These are phyloP conservation scores for Chroicocephalus ridibundus DNA, from an alignment of 2,113 vertebrate genomes.

Conservation along the genomic window DNA sequence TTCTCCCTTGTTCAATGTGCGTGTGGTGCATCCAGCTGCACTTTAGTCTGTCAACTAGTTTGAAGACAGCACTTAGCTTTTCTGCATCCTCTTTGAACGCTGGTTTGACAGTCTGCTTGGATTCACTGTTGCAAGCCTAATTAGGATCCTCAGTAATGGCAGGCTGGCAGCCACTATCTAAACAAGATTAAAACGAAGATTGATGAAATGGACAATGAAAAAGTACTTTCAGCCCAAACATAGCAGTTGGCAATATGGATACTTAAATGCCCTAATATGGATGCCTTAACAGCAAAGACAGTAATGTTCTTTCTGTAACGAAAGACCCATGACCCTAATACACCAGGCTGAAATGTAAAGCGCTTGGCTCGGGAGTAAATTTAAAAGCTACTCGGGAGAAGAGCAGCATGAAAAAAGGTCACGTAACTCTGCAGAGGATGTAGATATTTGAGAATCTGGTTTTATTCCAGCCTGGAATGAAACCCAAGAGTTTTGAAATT, in stretches of 20 bases:
- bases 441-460: background rate
- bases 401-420: background rate
- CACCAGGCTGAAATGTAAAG: background rate
- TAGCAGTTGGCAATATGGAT: background rate
- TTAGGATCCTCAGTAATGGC: background rate
- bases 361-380: background rate
- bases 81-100: background rate
- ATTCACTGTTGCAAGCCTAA: background rate
- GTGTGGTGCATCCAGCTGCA: background rate
- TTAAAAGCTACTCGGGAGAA: background rate
- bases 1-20: background rate
- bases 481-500: background rate
- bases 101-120: background rate
- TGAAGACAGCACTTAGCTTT: background rate
- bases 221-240: background rate
- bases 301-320: background rate
- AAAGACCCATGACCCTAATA: background rate
- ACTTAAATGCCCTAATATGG: background rate
- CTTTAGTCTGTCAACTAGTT: background rate
- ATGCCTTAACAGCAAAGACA: background rate
- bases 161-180: background rate
- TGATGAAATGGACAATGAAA: background rate
- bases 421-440: background rate
- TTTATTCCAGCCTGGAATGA: conserved; percentile 11
- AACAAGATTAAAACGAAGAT: conserved; percentile 17